Evolutionary conservation across 1,140 invertebrate species (phyloP), one percentile per base, ranked within the genome.

Genomic region (Leptinotarsa undecemlineata): DNA sequence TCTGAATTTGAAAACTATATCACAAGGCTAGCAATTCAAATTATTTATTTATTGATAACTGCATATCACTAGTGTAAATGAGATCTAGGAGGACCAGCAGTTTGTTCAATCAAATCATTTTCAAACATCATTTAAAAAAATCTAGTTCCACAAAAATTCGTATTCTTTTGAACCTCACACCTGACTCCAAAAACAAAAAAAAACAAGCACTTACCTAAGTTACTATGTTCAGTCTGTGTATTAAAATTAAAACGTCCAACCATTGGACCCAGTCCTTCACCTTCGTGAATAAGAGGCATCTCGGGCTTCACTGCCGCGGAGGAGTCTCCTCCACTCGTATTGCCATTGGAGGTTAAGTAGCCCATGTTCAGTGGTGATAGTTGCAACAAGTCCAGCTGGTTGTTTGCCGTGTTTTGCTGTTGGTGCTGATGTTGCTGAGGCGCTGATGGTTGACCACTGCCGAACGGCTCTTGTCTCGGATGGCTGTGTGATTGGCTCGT

Each of bases 181-280:
- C 8, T 42, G 33, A 57, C 51, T 57, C n/a, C 51, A 15, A 17
- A 19, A 57, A 57, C 2, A 14, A 57, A 15, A 57, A 57, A 17
- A 57, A 57, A 57, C 15, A 48, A 68, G 13, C 42, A 60, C 61
- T 64, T 47, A 72, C 71, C 71, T 72, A 64, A 70, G 48, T 70
- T 72, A 72, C n/a, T 72, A 64, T 64, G 14, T 64, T 72, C 71
- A 72, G 71, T 72, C 71, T 72, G 71, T 72, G 71, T 64, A 64
- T 64, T 63, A 64, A 72, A 72, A 61, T 63, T 63, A 68, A 72
- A 75, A 57, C 71, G 76, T 61, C 76, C 76, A n/a, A 77, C 71
- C 74, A 77, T 77, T 17, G 76, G 76, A 33, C 76, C 74, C 17
- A 77, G 71, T 47, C 71, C 74, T 63, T 77, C 74, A 15, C 33